phyloP scores from a whole-genome alignment of 2,888 invertebrate genomes.

The Tridacna gigas region DNA sequence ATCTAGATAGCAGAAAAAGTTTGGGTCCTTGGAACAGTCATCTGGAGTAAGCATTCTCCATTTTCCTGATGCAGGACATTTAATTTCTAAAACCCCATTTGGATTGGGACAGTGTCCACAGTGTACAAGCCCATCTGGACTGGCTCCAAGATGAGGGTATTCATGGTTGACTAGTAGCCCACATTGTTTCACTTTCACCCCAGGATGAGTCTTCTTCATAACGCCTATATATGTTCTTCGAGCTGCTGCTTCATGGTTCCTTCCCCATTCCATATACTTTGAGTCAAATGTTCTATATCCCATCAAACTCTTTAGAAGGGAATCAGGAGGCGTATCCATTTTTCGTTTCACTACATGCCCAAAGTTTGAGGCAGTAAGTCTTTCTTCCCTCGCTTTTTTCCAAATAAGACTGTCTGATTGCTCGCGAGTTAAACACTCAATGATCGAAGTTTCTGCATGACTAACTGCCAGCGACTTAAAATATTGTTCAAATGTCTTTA shows the following conservation, averaged over 20 bases:
- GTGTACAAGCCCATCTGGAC: slow-evolving; percentile 50
- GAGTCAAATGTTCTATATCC: slow-evolving; percentile 27
- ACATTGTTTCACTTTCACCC: not conserved
- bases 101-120: not conserved
- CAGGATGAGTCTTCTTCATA: not conserved
- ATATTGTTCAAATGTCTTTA: too few relatives aligned
- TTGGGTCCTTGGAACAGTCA: slow-evolving; percentile 1
- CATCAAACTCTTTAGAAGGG: slow-evolving; percentile 13
- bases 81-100: slow-evolving; percentile 40
- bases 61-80: slow-evolving; percentile 49
- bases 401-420: too few relatives aligned
- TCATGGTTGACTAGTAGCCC: slow-evolving; percentile 31
- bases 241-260: slow-evolving; percentile 51
- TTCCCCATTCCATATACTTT: slow-evolving; percentile 27
- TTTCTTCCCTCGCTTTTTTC: not conserved
- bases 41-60: not conserved
- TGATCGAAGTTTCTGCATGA: too few relatives aligned
- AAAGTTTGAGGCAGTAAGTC: slow-evolving; percentile 47
- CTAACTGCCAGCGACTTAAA: too few relatives aligned
- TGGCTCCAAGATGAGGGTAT: slow-evolving; percentile 37
- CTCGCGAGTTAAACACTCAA: too few relatives aligned
- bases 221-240: not conserved
- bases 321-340: slow-evolving; percentile 21
- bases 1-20: slow-evolving; percentile 33
- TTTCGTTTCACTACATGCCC: slow-evolving; percentile 19